These are phyloP conservation scores for Neuroscelio doddi DNA, from an alignment of 2,888 invertebrate genomes.

Conservation along the genomic window DNA sequence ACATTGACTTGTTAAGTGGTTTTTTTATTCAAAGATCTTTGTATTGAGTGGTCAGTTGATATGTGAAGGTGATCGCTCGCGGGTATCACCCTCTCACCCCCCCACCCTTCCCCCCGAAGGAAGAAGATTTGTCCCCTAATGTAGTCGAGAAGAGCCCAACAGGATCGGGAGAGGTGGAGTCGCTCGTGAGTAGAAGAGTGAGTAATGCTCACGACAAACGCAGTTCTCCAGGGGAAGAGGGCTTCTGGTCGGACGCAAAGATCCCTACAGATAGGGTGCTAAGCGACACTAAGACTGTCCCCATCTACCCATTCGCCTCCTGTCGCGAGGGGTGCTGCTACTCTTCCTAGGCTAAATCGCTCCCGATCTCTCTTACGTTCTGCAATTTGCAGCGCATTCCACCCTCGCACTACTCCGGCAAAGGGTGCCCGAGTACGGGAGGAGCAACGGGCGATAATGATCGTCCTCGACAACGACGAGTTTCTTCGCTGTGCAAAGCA, in stretches of 20 bases:
- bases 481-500: constrained; percentile 13
- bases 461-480: constrained; percentile 26
- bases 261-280: constrained; percentile 71
- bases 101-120: constrained; percentile 54
- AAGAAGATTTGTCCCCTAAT: constrained; percentile 71
- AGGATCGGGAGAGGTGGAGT: constrained; percentile 53
- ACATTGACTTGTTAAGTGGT: constrained; percentile 25
- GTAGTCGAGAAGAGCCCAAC: constrained; percentile 69
- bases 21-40: constrained; percentile 3
- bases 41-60: constrained; percentile 20
- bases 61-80: constrained; percentile 29
- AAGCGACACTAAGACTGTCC: constrained; percentile 70
- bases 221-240: constrained; percentile 61
- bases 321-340: constrained; percentile 36
- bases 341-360: constrained; percentile 53
- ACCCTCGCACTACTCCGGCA: constrained; percentile 22
- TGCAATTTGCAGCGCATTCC: constrained; percentile 63
- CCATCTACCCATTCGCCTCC: constrained; percentile 44
- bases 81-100: constrained; percentile 24
- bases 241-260: constrained; percentile 55
- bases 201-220: constrained; percentile 73
- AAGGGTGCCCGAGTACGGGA: constrained; percentile 16
- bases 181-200: constrained; percentile 54
- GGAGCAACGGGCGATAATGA: constrained; percentile 43
- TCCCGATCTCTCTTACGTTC: constrained; percentile 56